A percentile compares a stretch with the other conserved stretches of the same genome.
Evolutionary conservation across 2,888 invertebrate species (phyloP).

Genomic region (Meteorus colon): DNA sequence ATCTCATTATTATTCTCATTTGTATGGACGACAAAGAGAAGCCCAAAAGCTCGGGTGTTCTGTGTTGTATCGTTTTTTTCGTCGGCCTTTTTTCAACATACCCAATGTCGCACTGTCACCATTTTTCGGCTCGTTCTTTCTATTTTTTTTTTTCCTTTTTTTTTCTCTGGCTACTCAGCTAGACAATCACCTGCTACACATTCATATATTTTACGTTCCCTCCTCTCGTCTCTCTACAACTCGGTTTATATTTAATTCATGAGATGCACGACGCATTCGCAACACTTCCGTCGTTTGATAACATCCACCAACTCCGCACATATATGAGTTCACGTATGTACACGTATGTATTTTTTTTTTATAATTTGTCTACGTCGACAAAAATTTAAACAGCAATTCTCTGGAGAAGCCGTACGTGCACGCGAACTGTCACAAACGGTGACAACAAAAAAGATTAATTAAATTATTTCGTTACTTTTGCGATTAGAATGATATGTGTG

Average conservation of each 20-base stretch:
- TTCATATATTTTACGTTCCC: background rate
- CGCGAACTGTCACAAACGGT: background rate
- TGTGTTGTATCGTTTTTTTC: background rate
- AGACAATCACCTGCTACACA: constrained; percentile 4
- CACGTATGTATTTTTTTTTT: background rate
- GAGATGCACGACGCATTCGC: constrained; percentile 38
- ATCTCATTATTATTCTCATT: constrained; percentile 13
- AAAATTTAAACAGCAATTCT: constrained; percentile 36
- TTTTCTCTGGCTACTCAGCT: constrained; percentile 5
- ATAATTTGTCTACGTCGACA: constrained; percentile 29
- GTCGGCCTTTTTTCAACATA: background rate
- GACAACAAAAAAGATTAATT: constrained; percentile 18
- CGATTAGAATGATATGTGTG: constrained; percentile 20
- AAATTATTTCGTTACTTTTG: constrained; percentile 1
- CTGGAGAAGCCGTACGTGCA: constrained; percentile 9
- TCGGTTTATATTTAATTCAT: constrained; percentile 55
- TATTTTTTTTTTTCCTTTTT: background rate
- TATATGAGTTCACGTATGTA: constrained; percentile 23
- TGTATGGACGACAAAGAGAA: background rate
- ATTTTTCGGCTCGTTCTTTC: background rate
- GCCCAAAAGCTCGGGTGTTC: background rate
- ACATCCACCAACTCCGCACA: constrained; percentile 18
- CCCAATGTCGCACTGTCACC: background rate
- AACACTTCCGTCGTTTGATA: constrained; percentile 40
- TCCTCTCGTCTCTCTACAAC: background rate